Percentiles rank a stretch among this genome's conserved stretches.
Evolutionary conservation across 2,797 vertebrate genomes (phyloP).

Genomic region (Acrossocheilus fasciatus): DNA sequence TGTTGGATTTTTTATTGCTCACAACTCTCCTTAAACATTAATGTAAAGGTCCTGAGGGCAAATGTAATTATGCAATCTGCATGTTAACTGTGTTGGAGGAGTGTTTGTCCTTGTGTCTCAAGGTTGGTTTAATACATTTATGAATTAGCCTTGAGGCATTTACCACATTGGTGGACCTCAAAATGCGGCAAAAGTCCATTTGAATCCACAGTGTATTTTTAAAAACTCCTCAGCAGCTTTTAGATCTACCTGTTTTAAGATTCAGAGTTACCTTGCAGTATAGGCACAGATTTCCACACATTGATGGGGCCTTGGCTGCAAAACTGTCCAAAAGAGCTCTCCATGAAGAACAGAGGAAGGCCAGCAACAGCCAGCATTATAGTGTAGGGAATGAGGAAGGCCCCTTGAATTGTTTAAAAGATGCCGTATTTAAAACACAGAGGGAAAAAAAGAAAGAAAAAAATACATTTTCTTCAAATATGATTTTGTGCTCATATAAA

Average conservation of each 20-base stretch:
- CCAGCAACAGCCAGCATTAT: slow-evolving; percentile 77
- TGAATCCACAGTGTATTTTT: not conserved
- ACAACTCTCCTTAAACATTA: not conserved
- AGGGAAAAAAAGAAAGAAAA: not conserved
- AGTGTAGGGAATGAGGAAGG: slow-evolving; percentile 80
- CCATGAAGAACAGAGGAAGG: slow-evolving; percentile 80
- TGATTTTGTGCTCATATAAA: not conserved
- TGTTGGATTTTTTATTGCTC: not conserved
- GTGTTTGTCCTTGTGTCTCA: slow-evolving; percentile 21
- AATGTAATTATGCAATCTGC: not conserved
- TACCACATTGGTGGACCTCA: not conserved
- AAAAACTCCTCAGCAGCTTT: not conserved
- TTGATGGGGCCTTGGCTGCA: slow-evolving; percentile 82
- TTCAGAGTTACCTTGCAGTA: slow-evolving; percentile 74
- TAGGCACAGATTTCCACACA: slow-evolving; percentile 77
- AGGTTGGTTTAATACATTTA: slow-evolving; percentile 29
- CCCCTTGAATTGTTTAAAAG: slow-evolving; percentile 65
- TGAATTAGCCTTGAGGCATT: slow-evolving; percentile 5
- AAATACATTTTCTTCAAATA: not conserved
- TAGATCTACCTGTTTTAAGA: not conserved
- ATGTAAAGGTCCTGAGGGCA: not conserved
- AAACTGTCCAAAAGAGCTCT: slow-evolving; percentile 80
- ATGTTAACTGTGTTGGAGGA: slow-evolving; percentile 2
- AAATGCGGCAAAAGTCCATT: not conserved
- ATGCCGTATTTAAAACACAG: not conserved